A percentile compares a stretch with the other conserved stretches of the same genome.
phyloP scores from a whole-genome alignment of 2,888 invertebrate genomes.

The Lithophane socia region DNA sequence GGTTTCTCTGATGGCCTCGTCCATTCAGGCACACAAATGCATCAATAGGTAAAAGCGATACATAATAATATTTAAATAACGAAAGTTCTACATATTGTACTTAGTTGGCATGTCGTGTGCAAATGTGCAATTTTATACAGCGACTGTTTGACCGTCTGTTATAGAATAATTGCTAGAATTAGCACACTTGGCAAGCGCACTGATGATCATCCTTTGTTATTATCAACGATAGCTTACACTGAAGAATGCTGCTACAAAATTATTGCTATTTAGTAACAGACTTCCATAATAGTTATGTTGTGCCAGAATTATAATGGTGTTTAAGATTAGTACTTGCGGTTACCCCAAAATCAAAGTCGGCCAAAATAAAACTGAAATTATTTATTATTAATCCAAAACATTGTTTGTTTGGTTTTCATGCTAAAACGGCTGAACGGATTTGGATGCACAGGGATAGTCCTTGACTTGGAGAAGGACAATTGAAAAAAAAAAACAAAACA shows the following conservation, averaged over 20 bases:
- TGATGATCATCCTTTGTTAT: conserved; percentile 31
- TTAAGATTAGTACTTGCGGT: not conserved
- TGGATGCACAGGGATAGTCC: too few relatives aligned
- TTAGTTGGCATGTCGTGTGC: not conserved
- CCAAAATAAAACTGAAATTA: too few relatives aligned
- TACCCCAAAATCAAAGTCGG: not conserved
- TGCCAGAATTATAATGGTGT: not conserved
- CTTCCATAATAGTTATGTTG: not conserved
- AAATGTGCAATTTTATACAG: not conserved
- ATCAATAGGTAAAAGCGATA: not conserved
- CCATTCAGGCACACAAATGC: not conserved
- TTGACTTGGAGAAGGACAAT: too few relatives aligned
- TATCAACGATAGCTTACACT: not conserved
- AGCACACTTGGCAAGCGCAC: conserved; percentile 10
- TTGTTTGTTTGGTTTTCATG: too few relatives aligned
- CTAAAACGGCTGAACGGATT: too few relatives aligned
- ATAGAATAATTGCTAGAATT: conserved; percentile 20
- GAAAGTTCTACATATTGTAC: not conserved
- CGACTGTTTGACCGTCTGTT: not conserved
- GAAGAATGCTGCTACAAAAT: not conserved
- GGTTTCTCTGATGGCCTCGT: not conserved
- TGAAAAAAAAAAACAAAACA: too few relatives aligned
- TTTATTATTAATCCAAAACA: not conserved
- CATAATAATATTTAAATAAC: not conserved
- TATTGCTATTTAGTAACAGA: not conserved